These are phyloP conservation scores for Cotesia chilonis DNA, from an alignment of 1,140 invertebrate species.

Conservation along the genomic window DNA sequence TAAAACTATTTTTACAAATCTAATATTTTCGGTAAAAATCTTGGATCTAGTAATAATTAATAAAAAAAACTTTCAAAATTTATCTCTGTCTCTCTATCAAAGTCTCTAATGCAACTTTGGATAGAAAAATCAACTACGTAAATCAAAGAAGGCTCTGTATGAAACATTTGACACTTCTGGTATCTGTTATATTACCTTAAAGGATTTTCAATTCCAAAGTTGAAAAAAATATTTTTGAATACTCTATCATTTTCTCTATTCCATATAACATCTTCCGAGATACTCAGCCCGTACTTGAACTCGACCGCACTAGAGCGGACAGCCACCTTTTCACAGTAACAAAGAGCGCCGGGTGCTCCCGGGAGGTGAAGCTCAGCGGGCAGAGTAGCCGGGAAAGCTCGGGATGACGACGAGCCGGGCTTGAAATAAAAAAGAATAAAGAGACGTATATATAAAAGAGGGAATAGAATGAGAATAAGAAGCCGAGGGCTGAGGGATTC, in stretches of 20 bases:
- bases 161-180: no score
- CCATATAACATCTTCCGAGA: constrained; percentile 9
- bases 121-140: no score
- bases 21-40: no score
- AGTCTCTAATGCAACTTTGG: no score
- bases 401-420: constrained; percentile 9
- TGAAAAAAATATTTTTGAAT: no score
- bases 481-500: constrained; percentile 34
- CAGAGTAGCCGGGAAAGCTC: constrained; percentile 21
- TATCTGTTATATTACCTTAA: no score
- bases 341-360: constrained; percentile 31
- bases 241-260: constrained; percentile 12
- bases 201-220: no score
- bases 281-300: constrained; percentile 6
- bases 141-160: no score
- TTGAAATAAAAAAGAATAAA: background rate
- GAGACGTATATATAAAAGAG: background rate
- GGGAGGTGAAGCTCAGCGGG: constrained; percentile 33
- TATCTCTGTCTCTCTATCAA: no score
- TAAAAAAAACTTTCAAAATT: no score
- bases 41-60: no score
- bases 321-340: constrained; percentile 41
- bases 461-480: constrained; percentile 3
- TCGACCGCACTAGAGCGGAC: constrained; percentile 30
- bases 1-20: no score